Evolutionary conservation across 2,113 vertebrate species (phyloP).

Genomic region (Elanus axillaris): DNA sequence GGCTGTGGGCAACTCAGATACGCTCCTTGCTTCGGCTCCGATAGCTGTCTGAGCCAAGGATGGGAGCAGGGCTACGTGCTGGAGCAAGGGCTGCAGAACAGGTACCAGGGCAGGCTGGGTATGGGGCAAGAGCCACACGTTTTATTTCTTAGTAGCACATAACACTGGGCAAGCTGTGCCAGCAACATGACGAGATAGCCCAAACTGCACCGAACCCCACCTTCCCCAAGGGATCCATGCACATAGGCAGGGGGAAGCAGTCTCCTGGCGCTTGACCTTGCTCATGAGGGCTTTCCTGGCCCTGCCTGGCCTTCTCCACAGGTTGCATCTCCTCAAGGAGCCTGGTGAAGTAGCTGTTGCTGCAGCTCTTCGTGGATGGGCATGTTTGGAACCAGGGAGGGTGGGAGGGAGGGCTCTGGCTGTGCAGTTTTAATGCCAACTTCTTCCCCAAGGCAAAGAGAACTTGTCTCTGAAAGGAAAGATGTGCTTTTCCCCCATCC

Average conservation of each 20-base stretch:
- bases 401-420: not conserved
- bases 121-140: not conserved
- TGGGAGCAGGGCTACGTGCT: not conserved
- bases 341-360: not conserved
- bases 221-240: not conserved
- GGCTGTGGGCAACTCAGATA: not conserved
- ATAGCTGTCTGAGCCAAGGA: not conserved
- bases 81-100: not conserved
- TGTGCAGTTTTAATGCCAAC: not conserved
- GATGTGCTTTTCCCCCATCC: not conserved
- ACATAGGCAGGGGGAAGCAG: not conserved
- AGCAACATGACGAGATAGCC: not conserved
- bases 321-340: not conserved
- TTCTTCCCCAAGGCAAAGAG: not conserved
- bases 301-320: not conserved
- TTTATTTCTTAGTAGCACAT: not conserved
- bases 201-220: not conserved
- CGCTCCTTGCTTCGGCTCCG: fast-evolving
- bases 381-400: not conserved
- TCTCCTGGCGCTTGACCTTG: fast-evolving
- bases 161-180: not conserved
- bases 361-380: not conserved
- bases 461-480: not conserved
- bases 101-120: not conserved
- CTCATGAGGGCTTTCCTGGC: not conserved